These are phyloP conservation scores for Lycaena phlaeas DNA, from an alignment of 2,888 invertebrate species.

Conservation along the genomic window DNA sequence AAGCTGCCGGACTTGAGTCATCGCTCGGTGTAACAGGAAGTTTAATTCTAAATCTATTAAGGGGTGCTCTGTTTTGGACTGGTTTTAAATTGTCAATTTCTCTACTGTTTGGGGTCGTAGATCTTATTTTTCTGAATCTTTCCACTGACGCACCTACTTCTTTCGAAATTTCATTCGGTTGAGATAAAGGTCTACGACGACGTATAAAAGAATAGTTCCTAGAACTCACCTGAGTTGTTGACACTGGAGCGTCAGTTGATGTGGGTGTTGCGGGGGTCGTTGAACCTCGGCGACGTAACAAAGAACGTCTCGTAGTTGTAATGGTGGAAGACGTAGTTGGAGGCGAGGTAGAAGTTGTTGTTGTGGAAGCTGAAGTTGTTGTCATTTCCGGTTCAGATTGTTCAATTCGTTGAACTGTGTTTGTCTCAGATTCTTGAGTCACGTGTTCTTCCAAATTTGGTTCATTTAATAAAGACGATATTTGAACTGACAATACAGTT, in stretches of 20 bases:
- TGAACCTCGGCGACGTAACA: constrained; percentile 38
- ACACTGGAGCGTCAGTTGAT: constrained; percentile 32
- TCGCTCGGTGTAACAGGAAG: constrained; percentile 31
- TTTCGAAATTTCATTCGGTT: constrained; percentile 53
- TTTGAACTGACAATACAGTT: constrained; percentile 56
- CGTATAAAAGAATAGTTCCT: constrained; percentile 64
- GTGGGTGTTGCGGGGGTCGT: constrained; percentile 28
- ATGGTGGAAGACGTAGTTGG: constrained; percentile 30
- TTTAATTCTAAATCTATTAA: constrained; percentile 38
- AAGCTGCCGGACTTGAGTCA: constrained; percentile 51
- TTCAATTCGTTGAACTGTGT: constrained; percentile 30
- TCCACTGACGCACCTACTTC: constrained; percentile 41
- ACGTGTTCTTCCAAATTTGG: constrained; percentile 35
- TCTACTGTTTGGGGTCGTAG: constrained; percentile 62
- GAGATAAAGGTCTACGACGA: constrained; percentile 48
- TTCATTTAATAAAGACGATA: constrained; percentile 56
- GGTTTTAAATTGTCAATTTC: constrained; percentile 36
- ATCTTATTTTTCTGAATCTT: constrained; percentile 49
- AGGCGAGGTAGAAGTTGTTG: constrained; percentile 32
- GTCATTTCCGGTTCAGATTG: constrained; percentile 28
- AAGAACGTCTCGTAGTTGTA: constrained; percentile 31
- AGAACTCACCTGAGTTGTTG: constrained; percentile 70
- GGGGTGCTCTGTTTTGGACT: constrained; percentile 24
- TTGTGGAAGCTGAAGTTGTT: constrained; percentile 33
- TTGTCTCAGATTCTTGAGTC: constrained; percentile 30